Evolutionary conservation across 2,797 vertebrate genomes (phyloP), one percentile per base, ranked within the genome.

Genomic region (Carcharodon carcharias): DNA sequence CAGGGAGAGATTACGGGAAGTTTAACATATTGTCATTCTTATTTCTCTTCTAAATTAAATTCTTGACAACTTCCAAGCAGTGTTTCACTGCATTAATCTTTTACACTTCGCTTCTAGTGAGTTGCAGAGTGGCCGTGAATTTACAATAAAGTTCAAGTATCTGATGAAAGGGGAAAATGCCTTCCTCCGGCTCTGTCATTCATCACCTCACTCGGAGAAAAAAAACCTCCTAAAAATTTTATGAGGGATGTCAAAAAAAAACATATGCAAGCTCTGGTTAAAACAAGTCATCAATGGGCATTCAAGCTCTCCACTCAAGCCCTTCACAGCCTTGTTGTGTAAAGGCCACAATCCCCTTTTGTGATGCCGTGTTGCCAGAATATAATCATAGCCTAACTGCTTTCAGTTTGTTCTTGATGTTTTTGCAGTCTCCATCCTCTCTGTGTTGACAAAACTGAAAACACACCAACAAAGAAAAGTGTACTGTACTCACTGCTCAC

Each of bases 201-300:
- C 61, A 40, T 93, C 91, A 67, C 3, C 91, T 67, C 63, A 93
- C 61, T 26, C 61, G 54, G 54, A 56, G 50, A 31, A 45, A 31
- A 73, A 73, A 73, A 73, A 73, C 26, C 91, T 16, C 63, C 9
- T 93, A 40, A 93, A 93, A 93, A 40, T 93, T 93, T 93, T 65
- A 93, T 65, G 91, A 65, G 31, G 31, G 61, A 93, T 28, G 63
- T 67, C 63, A 95, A 95, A 69, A 21, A 21, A 45, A 71, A 95
- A 45, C 65, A 95, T 45, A 71, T 77, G 69, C 65, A 95, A 71
- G 71, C 69, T 50, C 71, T 11, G 26, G 65, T 69, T 93, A 12
- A 93, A 67, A n/a, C 26, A 77, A 54, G 67, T 77, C 50, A 77
- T 56, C 94, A 73, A 77, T 18, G 94, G 16, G 11, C 45, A 95